Evolutionary conservation across 2,888 invertebrate genomes (phyloP), one percentile per base, ranked within the genome.

Genomic region (Ectemnius lituratus): DNA sequence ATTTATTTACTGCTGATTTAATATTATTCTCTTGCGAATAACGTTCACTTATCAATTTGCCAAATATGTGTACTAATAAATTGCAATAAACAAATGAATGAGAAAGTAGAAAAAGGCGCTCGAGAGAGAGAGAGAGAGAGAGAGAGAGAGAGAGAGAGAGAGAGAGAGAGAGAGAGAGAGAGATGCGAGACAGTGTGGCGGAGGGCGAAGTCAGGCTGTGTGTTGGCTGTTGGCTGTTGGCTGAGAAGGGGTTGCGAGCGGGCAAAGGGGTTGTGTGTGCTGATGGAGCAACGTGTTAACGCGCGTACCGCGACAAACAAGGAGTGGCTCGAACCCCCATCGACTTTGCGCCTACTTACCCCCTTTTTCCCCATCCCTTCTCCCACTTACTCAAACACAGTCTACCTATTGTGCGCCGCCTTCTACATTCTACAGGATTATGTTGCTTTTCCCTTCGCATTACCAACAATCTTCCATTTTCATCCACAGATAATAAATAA

Each of bases 301-400:
- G 69, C 37, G 70, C 66, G 69, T 76, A 16, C n/a, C 52, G 69
- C 61, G 65, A 67, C 76, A 76, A 76, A 76, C 73, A 73, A 73
- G 73, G 75, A 72, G 72, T 72, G 72, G 72, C 68, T 62, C 68
- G 68, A 72, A 49, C 68, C 72, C 67, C 67, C 71, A 71, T 67
- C 67, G 37, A 37, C 37, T 37, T 67, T 71, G 71, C 66, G 62
- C 62, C 67, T 71, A 62, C 58, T 67, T 62, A 18, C 57, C 37
- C 37, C 37, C 8, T 23, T 18, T 57, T 57, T 23, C 23, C 52
- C 52, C 23, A 57, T 18, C 11, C 20, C 57, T 13, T 23, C 8
- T 23, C 57, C 4, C 57, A 23, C 1, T 57, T 57, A 57, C 23
- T 57, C 57, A 57, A n/a, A 23, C 20, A 20, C 20, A 37, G 6